Evolutionary conservation across 2,888 invertebrate species (phyloP).

Genomic region (Synanthedon myopaeformis): DNA sequence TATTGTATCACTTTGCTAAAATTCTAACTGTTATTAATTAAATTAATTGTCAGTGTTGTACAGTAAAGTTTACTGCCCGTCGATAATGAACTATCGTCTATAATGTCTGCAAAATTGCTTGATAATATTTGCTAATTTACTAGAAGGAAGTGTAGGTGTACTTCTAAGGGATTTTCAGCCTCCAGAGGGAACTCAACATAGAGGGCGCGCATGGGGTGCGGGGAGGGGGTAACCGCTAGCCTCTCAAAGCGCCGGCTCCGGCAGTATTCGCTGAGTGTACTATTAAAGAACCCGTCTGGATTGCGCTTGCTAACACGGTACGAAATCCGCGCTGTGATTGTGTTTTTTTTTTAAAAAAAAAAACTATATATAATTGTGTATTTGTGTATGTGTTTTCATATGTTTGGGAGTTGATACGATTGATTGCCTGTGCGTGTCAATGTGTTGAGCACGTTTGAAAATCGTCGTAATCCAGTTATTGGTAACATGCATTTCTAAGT

Average conservation of each 20-base stretch:
- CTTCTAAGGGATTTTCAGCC: constrained; percentile 33
- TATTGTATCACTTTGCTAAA: no score
- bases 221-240: constrained; percentile 15
- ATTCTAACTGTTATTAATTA: not conserved
- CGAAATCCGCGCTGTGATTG: constrained; percentile 17
- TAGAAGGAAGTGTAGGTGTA: not conserved
- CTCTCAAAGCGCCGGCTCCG: constrained; percentile 33
- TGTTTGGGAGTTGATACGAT: constrained; percentile 28
- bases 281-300: not conserved
- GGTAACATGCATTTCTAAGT: not conserved
- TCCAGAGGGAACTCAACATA: constrained; percentile 13
- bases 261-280: constrained; percentile 24
- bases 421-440: constrained; percentile 16
- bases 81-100: not conserved
- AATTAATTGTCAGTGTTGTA: not conserved
- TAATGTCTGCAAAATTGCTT: constrained; percentile 4
- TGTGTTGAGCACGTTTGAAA: not conserved
- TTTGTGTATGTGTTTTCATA: constrained; percentile 13
- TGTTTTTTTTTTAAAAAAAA: constrained; percentile 12
- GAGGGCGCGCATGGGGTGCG: constrained; percentile 10
- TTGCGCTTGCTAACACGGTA: not conserved
- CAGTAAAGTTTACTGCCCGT: not conserved
- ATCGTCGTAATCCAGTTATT: not conserved
- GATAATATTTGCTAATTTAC: constrained; percentile 6
- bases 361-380: constrained; percentile 3